phyloP scores from a whole-genome alignment of 2,113 vertebrate species.

The Lagenorhynchus albirostris region DNA sequence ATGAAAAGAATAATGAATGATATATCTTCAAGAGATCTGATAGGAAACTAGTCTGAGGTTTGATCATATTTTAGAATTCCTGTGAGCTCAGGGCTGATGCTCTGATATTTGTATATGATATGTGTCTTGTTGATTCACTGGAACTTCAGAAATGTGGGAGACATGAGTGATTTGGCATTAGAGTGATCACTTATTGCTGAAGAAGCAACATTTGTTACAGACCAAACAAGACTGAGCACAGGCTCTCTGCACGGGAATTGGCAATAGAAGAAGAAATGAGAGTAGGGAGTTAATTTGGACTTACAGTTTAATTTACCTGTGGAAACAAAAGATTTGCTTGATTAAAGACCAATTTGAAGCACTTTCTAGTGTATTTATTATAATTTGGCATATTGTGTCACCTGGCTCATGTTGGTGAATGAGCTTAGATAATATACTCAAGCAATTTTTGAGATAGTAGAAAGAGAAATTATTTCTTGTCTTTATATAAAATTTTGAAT shows the following conservation, averaged over 20 bases:
- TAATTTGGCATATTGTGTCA: background rate
- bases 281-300: background rate
- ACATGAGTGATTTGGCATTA: background rate
- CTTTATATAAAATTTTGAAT: background rate
- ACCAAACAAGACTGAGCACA: background rate
- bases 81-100: background rate
- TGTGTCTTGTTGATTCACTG: background rate
- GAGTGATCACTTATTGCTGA: background rate
- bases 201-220: background rate
- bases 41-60: background rate
- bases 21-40: background rate
- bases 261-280: background rate
- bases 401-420: background rate
- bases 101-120: background rate
- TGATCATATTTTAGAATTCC: background rate
- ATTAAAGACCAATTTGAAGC: background rate
- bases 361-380: background rate
- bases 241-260: background rate
- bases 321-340: background rate
- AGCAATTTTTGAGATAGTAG: background rate
- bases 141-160: background rate
- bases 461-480: background rate
- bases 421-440: background rate
- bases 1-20: background rate
- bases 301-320: background rate